Percentiles rank a stretch among this genome's conserved stretches.
Evolutionary conservation across 2,888 invertebrate species (phyloP).

Genomic region (Pyrgus malvae): DNA sequence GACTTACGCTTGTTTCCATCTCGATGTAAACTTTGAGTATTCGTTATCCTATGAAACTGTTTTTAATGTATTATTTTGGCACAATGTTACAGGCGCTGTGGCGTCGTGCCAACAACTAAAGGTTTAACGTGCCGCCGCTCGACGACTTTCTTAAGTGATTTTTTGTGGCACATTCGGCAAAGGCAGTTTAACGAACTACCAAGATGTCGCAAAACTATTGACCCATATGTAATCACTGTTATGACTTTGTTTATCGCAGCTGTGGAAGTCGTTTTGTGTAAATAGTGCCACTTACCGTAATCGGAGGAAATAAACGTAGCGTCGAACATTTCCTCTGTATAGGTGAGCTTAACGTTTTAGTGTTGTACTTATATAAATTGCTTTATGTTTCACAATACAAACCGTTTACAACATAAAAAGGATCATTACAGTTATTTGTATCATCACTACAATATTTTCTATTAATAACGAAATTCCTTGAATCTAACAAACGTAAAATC

Average conservation of each 20-base stretch:
- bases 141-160: slow-evolving; percentile 72
- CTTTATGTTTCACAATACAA: no score
- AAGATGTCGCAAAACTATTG: slow-evolving; percentile 69
- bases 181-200: slow-evolving; percentile 69
- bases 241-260: slow-evolving; percentile 59
- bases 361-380: no score
- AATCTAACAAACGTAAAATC: no score
- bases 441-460: no score
- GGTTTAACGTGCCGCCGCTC: slow-evolving; percentile 67
- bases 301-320: slow-evolving; percentile 7
- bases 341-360: neutral
- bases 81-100: slow-evolving; percentile 62
- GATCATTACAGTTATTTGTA: no score
- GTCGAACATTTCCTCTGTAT: slow-evolving; percentile 1
- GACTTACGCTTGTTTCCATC: slow-evolving; percentile 46
- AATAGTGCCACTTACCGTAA: slow-evolving; percentile 10
- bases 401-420: no score
- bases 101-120: slow-evolving; percentile 68
- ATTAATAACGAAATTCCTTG: no score
- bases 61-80: slow-evolving; percentile 78
- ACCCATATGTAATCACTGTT: slow-evolving; percentile 69
- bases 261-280: slow-evolving; percentile 41
- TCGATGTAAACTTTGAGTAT: slow-evolving; percentile 53
- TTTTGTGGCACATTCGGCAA: slow-evolving; percentile 61
- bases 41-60: slow-evolving; percentile 62